Conservation (phyloP, 1,140 invertebrate species). For the Trinorchestia longiramus region DNA sequence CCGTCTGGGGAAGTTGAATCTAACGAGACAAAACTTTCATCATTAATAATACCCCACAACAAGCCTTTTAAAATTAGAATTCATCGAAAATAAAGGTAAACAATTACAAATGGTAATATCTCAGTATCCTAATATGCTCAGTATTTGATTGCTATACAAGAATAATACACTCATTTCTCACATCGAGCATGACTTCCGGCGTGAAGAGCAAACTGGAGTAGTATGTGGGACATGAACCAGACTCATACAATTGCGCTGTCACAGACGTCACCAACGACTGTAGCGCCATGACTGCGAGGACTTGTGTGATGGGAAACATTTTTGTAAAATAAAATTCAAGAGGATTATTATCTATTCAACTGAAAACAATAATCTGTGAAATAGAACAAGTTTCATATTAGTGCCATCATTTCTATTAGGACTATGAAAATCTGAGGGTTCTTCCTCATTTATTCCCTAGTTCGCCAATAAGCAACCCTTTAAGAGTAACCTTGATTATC, state of each 20-base stretch:
- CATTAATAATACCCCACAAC: not conserved
- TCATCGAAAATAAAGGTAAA: too few relatives aligned
- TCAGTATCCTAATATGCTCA: too few relatives aligned
- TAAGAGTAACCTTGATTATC: too few relatives aligned
- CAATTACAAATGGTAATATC: too few relatives aligned
- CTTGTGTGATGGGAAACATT: not conserved
- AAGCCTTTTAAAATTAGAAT: too few relatives aligned
- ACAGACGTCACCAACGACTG: not conserved
- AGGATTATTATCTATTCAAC: not conserved
- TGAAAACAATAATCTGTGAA: not conserved
- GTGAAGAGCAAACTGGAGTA: constrained; percentile 21
- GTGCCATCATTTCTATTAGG: too few relatives aligned
- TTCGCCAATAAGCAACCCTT: too few relatives aligned
- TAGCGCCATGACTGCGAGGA: not conserved
- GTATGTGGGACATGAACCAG: constrained; percentile 13
- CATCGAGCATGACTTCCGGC: constrained; percentile 44
- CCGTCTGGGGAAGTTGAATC: too few relatives aligned
- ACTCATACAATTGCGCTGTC: not conserved
- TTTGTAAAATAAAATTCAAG: not conserved
- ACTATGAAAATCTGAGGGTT: too few relatives aligned
- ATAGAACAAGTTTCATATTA: not conserved
- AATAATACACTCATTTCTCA: not conserved
- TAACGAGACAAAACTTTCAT: too few relatives aligned
- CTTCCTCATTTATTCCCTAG: too few relatives aligned
- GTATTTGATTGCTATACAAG: too few relatives aligned